phyloP scores from a whole-genome alignment of 1,140 invertebrate genomes.

The Paraescarpia echinospica region DNA sequence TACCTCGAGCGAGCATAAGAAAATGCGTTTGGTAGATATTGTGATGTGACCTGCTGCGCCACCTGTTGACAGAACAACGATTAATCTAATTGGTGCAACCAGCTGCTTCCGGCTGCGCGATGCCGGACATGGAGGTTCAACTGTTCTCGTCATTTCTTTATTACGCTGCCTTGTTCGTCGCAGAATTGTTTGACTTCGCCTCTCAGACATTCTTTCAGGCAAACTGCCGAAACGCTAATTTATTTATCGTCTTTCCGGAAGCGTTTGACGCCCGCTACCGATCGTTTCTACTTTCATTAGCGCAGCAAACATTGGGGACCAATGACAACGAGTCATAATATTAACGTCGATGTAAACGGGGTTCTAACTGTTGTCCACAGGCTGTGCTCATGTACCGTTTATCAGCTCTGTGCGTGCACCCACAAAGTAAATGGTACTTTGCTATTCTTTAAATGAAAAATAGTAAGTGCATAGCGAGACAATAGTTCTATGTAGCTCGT shows the following conservation, averaged over 20 bases:
- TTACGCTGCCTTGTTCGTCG: not conserved
- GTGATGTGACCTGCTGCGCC: not conserved
- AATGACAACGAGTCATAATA: not conserved
- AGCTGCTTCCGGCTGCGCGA: not conserved
- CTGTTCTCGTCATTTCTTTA: not conserved
- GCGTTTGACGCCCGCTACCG: not conserved
- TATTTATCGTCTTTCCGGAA: not conserved
- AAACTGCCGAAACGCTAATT: not conserved
- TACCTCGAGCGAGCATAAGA: too few relatives aligned
- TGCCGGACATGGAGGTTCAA: not conserved
- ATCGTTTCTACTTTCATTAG: slow-evolving; percentile 1
- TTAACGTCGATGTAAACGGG: not conserved
- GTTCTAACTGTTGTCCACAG: not conserved
- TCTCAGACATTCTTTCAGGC: not conserved
- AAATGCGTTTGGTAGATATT: not conserved
- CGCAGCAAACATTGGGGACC: not conserved
- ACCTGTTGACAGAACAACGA: not conserved
- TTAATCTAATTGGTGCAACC: not conserved
- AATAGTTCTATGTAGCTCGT: too few relatives aligned
- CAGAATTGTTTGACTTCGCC: not conserved
- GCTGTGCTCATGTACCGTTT: not conserved
- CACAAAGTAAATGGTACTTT: not conserved
- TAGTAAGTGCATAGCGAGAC: too few relatives aligned
- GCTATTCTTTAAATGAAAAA: too few relatives aligned
- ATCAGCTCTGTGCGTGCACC: not conserved